These are phyloP conservation scores for Copidosoma floridanum DNA, from an alignment of 1,140 invertebrate species.

Conservation along the genomic window DNA sequence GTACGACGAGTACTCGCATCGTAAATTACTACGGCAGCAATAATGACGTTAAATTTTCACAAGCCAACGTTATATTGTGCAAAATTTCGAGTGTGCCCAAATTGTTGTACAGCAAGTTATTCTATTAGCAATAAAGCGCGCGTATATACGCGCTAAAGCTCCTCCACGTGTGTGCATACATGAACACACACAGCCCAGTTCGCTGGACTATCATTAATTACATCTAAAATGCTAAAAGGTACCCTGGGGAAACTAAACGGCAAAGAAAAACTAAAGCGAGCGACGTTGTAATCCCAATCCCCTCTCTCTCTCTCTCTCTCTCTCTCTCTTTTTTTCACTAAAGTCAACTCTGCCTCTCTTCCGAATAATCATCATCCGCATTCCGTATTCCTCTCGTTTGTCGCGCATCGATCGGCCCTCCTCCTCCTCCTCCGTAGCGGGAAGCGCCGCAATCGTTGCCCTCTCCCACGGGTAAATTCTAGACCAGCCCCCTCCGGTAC, in stretches of 20 bases:
- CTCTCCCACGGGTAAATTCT: too few species aligned
- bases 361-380: too few species aligned
- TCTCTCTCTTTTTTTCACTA: not conserved
- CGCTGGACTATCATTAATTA: slow-evolving; percentile 17
- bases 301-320: not conserved
- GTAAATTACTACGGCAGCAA: not conserved
- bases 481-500: not conserved
- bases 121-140: too few species aligned
- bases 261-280: not conserved
- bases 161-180: not conserved
- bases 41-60: too few species aligned
- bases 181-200: not conserved
- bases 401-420: slow-evolving; percentile 6
- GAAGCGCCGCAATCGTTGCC: not conserved
- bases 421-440: too few species aligned
- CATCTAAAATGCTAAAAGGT: slow-evolving; percentile 23
- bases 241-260: not conserved
- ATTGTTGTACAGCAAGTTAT: too few species aligned
- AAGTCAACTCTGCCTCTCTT: too few species aligned
- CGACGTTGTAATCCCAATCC: too few species aligned
- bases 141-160: too few species aligned
- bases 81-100: slow-evolving; percentile 1
- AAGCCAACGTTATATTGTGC: too few species aligned
- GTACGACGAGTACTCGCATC: not conserved
- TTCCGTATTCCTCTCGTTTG: slow-evolving; percentile 14